Conservation (phyloP, 2,113 vertebrate species). For the Cynoglossus semilaevis region DNA sequence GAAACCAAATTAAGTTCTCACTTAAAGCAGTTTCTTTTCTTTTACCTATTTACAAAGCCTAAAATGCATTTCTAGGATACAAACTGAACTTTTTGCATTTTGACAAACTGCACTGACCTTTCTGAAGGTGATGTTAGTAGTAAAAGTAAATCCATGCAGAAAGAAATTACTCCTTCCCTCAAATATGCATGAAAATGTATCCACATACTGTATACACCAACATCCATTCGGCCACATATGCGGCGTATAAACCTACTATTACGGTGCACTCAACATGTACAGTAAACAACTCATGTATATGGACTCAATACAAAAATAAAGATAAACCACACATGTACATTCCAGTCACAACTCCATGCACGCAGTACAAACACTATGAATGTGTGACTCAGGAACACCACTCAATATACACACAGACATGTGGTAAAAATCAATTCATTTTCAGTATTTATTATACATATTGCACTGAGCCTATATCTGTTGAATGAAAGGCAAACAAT, state of each 20-base stretch:
- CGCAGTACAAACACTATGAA: slow-evolving; percentile 52
- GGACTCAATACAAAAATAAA: slow-evolving; percentile 37
- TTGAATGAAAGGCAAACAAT: slow-evolving; percentile 70
- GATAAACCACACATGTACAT: slow-evolving; percentile 60
- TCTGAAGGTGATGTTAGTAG: slow-evolving; percentile 13
- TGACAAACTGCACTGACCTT: too few relatives aligned
- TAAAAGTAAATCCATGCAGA: slow-evolving; percentile 22
- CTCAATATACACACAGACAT: slow-evolving; percentile 58
- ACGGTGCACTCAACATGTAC: slow-evolving; percentile 41
- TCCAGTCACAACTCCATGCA: slow-evolving; percentile 56
- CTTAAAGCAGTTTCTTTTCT: too few relatives aligned
- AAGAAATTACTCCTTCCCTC: background rate
- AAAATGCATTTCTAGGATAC: too few relatives aligned
- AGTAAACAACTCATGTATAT: slow-evolving; percentile 58
- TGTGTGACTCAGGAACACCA: slow-evolving; percentile 42
- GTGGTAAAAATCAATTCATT: slow-evolving; percentile 72
- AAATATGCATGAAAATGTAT: slow-evolving; percentile 11
- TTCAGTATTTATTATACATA: slow-evolving; percentile 71
- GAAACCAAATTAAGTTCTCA: too few relatives aligned
- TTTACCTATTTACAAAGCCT: too few relatives aligned
- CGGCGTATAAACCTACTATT: slow-evolving; percentile 37
- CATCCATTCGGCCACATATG: slow-evolving; percentile 30
- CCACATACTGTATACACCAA: slow-evolving; percentile 5
- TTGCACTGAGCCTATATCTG: slow-evolving; percentile 62
- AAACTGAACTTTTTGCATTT: too few relatives aligned